Evolutionary conservation across 2,797 vertebrate genomes (phyloP), one percentile per base, ranked within the genome.

Genomic region (Falco concolor): DNA sequence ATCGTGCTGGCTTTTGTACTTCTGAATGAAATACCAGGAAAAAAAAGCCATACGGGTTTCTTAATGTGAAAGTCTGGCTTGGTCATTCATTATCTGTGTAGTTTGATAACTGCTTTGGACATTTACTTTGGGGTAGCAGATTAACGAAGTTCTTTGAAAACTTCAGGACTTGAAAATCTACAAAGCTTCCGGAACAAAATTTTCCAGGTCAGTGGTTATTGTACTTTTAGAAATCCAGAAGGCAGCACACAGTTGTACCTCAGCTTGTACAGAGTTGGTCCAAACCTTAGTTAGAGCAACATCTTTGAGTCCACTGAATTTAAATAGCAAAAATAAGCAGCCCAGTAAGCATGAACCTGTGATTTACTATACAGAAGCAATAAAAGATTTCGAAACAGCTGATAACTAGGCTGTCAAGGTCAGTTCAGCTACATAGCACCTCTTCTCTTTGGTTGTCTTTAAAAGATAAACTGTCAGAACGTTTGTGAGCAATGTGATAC

Each of bases 71-170:
- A 44, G 64, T 38, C 61, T 67, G 47, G 14, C 28, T 25, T 25
- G 60, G 96, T 95, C 94, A 96, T 50, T 97, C 77, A 94, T 97
- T 97, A 67, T 68, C 92, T 49, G 64, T 54, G 63, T 4, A 81
- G 92, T 92, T 95, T 96, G 90, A 89, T 93, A 67, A 95, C 86
- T 61, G 67, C 89, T 93, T 42, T 56, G 65, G 63, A 84, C 78
- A 68, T 94, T 86, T 32, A 80, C 93, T 93, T 12, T n/a, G 72
- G 81, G 89, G 90, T 69, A 88, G 95, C 96, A 97, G 96, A 94
- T 98, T 87, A 96, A 95, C 98, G 95, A 96, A 97, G 92, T 79
- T 97, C 96, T 96, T 84, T 87, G 96, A 96, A 68, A 90, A 94
- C 89, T 95, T 97, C 81, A 89, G 96, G 95, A 90, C 91, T 60